Evolutionary conservation across 37 sponge, comb jelly and placozoan genomes (phyloP).

Genomic region (Beroe forskalii): DNA sequence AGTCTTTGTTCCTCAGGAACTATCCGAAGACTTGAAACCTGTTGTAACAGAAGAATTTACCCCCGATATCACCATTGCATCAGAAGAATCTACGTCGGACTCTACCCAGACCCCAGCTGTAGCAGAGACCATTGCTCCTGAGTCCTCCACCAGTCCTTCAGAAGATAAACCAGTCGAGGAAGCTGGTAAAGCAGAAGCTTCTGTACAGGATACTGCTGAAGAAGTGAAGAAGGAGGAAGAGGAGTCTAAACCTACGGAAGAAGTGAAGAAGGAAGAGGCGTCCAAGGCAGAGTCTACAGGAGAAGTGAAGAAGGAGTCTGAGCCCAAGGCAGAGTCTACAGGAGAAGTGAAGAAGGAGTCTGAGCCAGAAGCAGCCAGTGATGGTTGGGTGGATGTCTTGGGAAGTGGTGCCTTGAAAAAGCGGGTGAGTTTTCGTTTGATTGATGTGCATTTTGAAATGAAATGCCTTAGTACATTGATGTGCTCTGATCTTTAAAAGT

Average conservation of each 20-base stretch:
- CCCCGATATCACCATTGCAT: too few relatives aligned
- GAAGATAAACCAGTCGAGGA: too few relatives aligned
- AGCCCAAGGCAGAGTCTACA: neutral
- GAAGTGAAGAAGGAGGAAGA: neutral
- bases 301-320: neutral
- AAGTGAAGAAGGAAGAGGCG: too few relatives aligned
- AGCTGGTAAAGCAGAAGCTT: too few relatives aligned
- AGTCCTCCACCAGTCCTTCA: too few relatives aligned
- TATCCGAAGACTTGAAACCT: too few relatives aligned
- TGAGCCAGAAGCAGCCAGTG: neutral
- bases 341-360: neutral
- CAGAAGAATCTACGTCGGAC: too few relatives aligned
- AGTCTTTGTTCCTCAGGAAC: neutral
- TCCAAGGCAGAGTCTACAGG: neutral
- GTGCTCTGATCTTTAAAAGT: too few relatives aligned
- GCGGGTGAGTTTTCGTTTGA: neutral
- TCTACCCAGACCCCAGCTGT: conserved; percentile 3
- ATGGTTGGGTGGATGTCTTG: conserved; percentile 29
- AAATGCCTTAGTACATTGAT: neutral
- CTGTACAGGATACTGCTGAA: too few relatives aligned
- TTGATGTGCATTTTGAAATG: neutral
- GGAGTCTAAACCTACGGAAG: neutral
- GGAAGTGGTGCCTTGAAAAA: conserved; percentile 23
- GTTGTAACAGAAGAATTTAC: too few relatives aligned
- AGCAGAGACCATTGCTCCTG: too few relatives aligned